Evolutionary conservation across 2,113 vertebrate genomes (phyloP).

Genomic region (Xyrauchen texanus): DNA sequence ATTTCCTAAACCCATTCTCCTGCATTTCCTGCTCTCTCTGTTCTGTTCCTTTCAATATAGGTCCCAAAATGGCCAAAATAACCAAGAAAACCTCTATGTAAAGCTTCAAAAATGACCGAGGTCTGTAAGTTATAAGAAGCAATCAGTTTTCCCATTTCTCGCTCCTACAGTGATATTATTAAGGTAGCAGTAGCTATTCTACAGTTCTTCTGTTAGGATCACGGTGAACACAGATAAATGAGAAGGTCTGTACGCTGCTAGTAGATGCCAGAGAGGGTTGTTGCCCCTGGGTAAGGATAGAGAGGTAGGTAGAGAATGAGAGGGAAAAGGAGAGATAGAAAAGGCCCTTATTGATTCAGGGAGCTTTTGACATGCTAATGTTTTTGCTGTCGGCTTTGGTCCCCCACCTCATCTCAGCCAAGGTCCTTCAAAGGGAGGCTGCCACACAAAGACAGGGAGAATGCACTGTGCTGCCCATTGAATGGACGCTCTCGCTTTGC

Average conservation of each 20-base stretch:
- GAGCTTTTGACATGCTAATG: conserved; percentile 78
- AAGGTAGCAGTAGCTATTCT: conserved; percentile 40
- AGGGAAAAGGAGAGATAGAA: conserved; percentile 40
- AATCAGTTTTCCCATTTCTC: background rate
- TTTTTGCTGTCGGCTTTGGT: conserved; percentile 41
- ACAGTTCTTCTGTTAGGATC: conserved; percentile 26
- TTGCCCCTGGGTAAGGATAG: conserved; percentile 34
- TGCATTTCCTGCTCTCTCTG: too few species aligned
- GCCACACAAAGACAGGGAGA: conserved; percentile 49
- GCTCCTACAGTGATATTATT: conserved; percentile 36
- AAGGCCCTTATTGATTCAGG: conserved; percentile 57
- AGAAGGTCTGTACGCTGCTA: conserved; percentile 62
- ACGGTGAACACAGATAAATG: conserved; percentile 51
- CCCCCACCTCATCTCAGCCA: conserved; percentile 50
- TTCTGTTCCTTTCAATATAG: too few species aligned
- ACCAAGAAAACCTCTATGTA: too few species aligned
- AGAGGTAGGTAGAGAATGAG: conserved; percentile 42
- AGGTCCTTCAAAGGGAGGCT: conserved; percentile 55
- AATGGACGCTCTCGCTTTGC: conserved; percentile 40
- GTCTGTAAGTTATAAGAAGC: background rate
- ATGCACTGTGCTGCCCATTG: conserved; percentile 32
- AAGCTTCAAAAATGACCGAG: background rate
- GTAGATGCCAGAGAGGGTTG: conserved; percentile 70
- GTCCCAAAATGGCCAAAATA: too few species aligned
- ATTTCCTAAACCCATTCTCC: too few species aligned